These are phyloP conservation scores for Helobdella robusta DNA, from an alignment of 2,888 invertebrate genomes.

Conservation along the genomic window DNA sequence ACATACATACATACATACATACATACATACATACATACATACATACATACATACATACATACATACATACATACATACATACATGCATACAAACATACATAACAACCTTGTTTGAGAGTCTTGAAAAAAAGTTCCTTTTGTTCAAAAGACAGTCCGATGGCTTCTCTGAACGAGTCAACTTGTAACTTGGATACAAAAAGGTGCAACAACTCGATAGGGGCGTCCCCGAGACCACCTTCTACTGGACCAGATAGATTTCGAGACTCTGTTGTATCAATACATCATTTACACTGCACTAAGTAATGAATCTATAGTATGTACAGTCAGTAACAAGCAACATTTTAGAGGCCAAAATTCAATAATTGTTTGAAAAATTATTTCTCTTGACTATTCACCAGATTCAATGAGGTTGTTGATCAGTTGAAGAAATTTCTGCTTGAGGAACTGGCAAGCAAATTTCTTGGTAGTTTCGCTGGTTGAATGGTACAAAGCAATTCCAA, in stretches of 20 bases:
- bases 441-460: slow-evolving; percentile 65
- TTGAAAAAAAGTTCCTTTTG: slow-evolving; percentile 70
- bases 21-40: too few relatives aligned
- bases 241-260: not conserved
- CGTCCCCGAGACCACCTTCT: slow-evolving; percentile 68
- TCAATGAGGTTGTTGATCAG: slow-evolving; percentile 67
- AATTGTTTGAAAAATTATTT: too few relatives aligned
- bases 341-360: too few relatives aligned
- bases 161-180: slow-evolving; percentile 45
- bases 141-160: slow-evolving; percentile 59
- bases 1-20: too few relatives aligned
- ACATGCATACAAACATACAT: too few relatives aligned
- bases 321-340: too few relatives aligned
- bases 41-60: too few relatives aligned
- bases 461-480: slow-evolving; percentile 69
- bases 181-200: slow-evolving; percentile 61
- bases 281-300: too few relatives aligned
- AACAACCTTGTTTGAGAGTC: slow-evolving; percentile 60
- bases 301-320: too few relatives aligned
- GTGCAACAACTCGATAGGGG: slow-evolving; percentile 78
- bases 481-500: slow-evolving; percentile 73
- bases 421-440: slow-evolving; percentile 71
- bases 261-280: not conserved
- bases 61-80: too few relatives aligned
- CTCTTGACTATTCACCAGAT: slow-evolving; percentile 61